Evolutionary conservation across 2,888 invertebrate species (phyloP), one percentile per base, ranked within the genome.

Genomic region (Folsomia manolachei): DNA sequence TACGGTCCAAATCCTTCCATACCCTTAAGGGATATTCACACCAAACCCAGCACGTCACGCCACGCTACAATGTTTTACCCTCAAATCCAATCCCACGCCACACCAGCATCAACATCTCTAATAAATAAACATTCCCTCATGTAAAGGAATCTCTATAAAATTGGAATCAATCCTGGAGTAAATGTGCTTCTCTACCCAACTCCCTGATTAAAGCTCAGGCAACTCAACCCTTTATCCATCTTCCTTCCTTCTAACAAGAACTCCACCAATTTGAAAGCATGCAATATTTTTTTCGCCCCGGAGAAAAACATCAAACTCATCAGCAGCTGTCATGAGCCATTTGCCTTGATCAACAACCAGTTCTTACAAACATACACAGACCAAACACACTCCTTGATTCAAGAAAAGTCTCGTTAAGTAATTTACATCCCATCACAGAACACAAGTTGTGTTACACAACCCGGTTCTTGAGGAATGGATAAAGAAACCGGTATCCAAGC

Each of bases 231-330:
- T n/a, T 24, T 63, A 11, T 63, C 24, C 24, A 7, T 63, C 63
- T 27, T 39, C 27, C 39, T 25, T 66, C 27, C 39, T 25, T 66
- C 39, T 60, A 56, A 63, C 64, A 39, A 66, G 66, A 52, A 25
- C 69, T 61, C 7, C 39, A 39, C n/a, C n/a, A n/a, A n/a, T n/a
- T n/a, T n/a, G n/a, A n/a, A n/a, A n/a, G n/a, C n/a, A 39, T 39
- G 4, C 39, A 39, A 39, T 39, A 39, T 39, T 39, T 39, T 39
- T 14, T 39, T 39, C 4, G 39, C 71, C 75, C 75, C 69, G 70
- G 68, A 77, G 75, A 74, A 74, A 75, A 77, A 75, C 77, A 77
- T 77, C 77, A 77, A 75, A 75, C 77, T 77, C 77, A 77, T 77
- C 77, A 77, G 73, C 75, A 77, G 75, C 77, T 77, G 77, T 77